These are phyloP conservation scores for Hylia prasina DNA, from an alignment of 2,113 vertebrate genomes.

Conservation along the genomic window DNA sequence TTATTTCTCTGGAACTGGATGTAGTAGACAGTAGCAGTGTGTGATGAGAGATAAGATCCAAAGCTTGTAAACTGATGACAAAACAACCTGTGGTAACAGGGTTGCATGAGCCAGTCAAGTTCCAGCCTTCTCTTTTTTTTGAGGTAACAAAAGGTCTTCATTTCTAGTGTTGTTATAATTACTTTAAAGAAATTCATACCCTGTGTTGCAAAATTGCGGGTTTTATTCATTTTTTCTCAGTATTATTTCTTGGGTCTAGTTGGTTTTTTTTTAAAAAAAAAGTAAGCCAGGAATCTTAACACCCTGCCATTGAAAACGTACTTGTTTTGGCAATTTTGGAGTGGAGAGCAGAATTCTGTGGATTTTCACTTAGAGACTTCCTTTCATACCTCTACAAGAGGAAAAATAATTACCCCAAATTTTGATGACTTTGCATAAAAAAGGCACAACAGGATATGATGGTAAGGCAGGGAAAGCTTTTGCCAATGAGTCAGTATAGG, in stretches of 20 bases:
- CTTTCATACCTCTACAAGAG: neutral
- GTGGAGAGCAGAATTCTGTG: neutral
- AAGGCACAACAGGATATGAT: neutral
- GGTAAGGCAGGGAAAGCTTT: neutral
- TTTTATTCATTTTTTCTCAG: neutral
- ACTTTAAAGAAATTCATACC: neutral
- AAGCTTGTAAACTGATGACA: neutral
- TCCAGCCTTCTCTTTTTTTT: neutral
- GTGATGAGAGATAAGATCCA: neutral
- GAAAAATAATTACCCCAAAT: neutral
- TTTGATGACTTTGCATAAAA: neutral
- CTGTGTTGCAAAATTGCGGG: neutral
- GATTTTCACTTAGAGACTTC: neutral
- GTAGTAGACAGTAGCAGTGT: neutral
- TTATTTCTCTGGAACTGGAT: neutral
- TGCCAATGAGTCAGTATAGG: neutral
- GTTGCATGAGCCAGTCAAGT: accelerated
- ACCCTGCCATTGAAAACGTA: accelerated
- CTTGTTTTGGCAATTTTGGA: neutral
- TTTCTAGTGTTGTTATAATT: neutral
- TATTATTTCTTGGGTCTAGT: neutral
- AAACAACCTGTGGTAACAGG: neutral
- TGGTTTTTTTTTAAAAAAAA: neutral
- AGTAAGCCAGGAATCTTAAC: neutral
- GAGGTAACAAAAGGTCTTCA: neutral